Conservation (phyloP, 2,797 vertebrate species). For the Sebastes ruberrimus region DNA sequence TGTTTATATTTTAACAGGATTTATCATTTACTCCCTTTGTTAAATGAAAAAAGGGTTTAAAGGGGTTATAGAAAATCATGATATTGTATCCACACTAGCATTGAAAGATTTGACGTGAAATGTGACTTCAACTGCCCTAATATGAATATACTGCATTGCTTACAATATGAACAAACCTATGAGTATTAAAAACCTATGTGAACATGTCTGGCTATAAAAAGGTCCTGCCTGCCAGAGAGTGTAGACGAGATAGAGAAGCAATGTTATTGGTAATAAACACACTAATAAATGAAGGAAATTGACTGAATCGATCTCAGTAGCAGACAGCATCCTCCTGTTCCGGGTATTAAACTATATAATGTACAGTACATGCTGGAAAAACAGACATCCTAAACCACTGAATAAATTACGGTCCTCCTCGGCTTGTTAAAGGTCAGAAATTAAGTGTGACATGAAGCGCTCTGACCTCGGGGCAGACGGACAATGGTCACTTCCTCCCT, state of each 20-base stretch:
- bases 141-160: background rate
- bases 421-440: conserved; percentile 52
- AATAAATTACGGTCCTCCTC: conserved; percentile 28
- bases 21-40: background rate
- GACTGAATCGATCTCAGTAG: background rate
- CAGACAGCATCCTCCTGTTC: background rate
- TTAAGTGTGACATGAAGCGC: conserved; percentile 57
- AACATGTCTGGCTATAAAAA: background rate
- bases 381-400: background rate
- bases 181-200: background rate
- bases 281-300: background rate
- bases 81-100: too few species aligned
- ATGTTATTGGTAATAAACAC: background rate
- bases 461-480: conserved; percentile 62
- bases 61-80: background rate
- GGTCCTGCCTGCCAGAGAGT: background rate
- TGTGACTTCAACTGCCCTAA: background rate
- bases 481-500: conserved; percentile 76
- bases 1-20: background rate
- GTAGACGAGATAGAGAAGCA: background rate
- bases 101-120: too few species aligned
- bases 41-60: background rate
- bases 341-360: background rate
- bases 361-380: background rate
- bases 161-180: background rate